These are phyloP conservation scores for Sciurus carolinensis DNA, from an alignment of 2,797 vertebrate species.

Conservation along the genomic window DNA sequence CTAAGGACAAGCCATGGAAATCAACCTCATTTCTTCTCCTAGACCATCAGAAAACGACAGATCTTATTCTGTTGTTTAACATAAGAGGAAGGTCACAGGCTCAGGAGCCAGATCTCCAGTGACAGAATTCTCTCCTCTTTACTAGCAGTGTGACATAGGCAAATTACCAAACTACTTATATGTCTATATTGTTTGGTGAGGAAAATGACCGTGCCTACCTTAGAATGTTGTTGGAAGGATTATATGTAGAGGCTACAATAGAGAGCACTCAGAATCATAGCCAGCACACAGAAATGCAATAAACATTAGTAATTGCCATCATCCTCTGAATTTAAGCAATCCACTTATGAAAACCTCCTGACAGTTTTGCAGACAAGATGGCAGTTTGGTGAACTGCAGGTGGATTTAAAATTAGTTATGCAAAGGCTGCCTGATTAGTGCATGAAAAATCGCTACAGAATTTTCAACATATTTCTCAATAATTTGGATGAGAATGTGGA, in stretches of 20 bases:
- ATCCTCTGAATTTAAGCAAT: neutral
- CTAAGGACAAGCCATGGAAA: neutral
- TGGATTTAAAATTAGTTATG: conserved; percentile 35
- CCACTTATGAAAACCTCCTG: neutral
- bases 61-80: neutral
- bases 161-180: neutral
- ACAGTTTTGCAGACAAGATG: neutral
- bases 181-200: neutral
- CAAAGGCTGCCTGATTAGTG: neutral
- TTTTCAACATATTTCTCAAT: conserved; percentile 15
- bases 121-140: neutral
- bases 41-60: neutral
- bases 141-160: neutral
- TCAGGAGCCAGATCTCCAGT: neutral
- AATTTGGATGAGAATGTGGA: conserved; percentile 35
- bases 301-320: neutral
- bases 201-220: neutral
- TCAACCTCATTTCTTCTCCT: conserved; percentile 14
- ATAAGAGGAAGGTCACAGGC: neutral
- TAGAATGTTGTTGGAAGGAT: neutral
- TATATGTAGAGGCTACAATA: neutral
- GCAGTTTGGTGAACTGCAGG: neutral
- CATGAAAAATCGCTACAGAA: neutral
- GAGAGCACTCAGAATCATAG: neutral
- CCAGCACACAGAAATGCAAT: neutral